Evolutionary conservation across 1,140 invertebrate species (phyloP).

Genomic region (Diuraphis noxia): DNA sequence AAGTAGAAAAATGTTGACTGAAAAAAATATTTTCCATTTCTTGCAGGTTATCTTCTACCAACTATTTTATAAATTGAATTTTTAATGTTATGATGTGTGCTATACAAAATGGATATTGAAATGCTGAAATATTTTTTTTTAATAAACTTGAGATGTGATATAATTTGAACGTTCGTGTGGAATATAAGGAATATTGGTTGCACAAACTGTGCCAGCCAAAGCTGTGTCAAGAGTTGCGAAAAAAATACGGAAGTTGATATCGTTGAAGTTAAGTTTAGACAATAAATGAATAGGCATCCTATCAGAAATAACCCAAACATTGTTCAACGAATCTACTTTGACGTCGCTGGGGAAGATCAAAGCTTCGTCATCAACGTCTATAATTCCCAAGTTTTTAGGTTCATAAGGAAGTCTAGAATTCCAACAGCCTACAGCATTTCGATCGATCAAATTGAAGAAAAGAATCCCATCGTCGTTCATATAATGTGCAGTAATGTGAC

Average conservation of each 20-base stretch:
- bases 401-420: slow-evolving; percentile 68
- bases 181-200: slow-evolving; percentile 57
- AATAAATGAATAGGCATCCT: slow-evolving; percentile 77
- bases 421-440: slow-evolving; percentile 81
- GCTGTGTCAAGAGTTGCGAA: slow-evolving; percentile 68
- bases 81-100: not conserved
- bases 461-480: slow-evolving; percentile 72
- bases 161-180: not conserved
- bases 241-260: slow-evolving; percentile 78
- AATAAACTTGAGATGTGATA: not conserved
- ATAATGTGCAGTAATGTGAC: slow-evolving; percentile 75
- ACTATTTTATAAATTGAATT: not conserved
- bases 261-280: slow-evolving; percentile 72
- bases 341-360: slow-evolving; percentile 78
- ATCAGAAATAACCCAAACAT: slow-evolving; percentile 77
- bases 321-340: slow-evolving; percentile 69
- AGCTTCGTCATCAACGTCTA: slow-evolving; percentile 74
- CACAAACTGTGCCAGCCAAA: slow-evolving; percentile 73
- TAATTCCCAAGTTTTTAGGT: slow-evolving; percentile 62
- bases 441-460: slow-evolving; percentile 76
- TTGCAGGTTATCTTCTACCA: not conserved
- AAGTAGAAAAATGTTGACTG: not conserved
- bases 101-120: not conserved
- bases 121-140: not conserved
- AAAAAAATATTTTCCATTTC: not conserved